Evolutionary conservation across 37 sponge, comb jelly and placozoan genomes (phyloP).

Genomic region (Spongilla lacustris): DNA sequence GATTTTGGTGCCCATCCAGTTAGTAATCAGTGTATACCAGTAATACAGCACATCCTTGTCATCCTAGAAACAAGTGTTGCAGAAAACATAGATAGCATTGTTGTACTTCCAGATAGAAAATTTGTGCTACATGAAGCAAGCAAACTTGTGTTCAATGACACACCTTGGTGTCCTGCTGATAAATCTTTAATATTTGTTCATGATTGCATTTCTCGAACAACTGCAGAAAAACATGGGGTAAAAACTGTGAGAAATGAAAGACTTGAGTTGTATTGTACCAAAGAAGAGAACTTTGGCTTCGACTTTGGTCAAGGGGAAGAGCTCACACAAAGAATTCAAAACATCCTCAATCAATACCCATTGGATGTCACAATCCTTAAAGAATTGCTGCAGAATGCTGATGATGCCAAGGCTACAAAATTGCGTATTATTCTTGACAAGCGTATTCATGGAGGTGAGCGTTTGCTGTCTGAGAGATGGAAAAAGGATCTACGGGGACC

Average conservation of each 20-base stretch:
- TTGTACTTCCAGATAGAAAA: conserved; percentile 41
- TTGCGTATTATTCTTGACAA: conserved; percentile 73
- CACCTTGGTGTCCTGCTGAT: conserved; percentile 32
- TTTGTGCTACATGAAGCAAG: conserved; percentile 21
- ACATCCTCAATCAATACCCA: conserved; percentile 74
- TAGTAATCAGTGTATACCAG: not conserved
- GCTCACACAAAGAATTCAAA: conserved; percentile 69
- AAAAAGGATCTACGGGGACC: conserved; percentile 67
- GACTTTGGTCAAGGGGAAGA: conserved; percentile 85
- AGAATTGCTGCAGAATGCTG: conserved; percentile 94
- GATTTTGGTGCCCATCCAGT: conserved; percentile 29
- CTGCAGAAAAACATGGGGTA: conserved; percentile 34
- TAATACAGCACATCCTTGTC: not conserved
- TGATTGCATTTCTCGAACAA: conserved; percentile 1
- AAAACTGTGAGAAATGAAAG: conserved; percentile 11
- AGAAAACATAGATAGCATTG: not conserved
- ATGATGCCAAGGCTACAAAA: conserved; percentile 86
- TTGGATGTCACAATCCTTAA: conserved; percentile 74
- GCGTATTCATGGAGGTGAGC: not conserved
- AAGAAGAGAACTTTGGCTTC: not conserved
- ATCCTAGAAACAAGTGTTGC: not conserved
- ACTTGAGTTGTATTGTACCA: not conserved
- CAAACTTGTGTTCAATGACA: conserved; percentile 51
- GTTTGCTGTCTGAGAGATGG: conserved; percentile 49
- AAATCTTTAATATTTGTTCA: conserved; percentile 7